These are phyloP conservation scores for Melipona bicolor DNA, from an alignment of 2,888 invertebrate species.

Conservation along the genomic window DNA sequence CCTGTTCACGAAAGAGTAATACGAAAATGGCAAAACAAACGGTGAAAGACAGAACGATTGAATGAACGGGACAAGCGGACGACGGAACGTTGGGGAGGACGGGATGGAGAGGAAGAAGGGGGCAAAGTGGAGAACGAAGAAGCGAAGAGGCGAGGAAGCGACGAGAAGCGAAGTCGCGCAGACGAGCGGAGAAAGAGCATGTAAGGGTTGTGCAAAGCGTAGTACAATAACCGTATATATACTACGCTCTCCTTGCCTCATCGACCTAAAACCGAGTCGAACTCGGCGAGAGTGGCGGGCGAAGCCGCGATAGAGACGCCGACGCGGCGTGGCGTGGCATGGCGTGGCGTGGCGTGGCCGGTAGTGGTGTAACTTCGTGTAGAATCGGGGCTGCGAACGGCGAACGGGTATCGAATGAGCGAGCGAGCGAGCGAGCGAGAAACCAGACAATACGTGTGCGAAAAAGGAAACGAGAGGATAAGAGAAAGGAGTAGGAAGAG, in stretches of 20 bases:
- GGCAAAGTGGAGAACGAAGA: neutral
- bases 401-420: too few relatives aligned
- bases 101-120: neutral
- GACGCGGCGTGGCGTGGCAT: too few relatives aligned
- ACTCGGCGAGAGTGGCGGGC: slow-evolving; percentile 1
- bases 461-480: neutral
- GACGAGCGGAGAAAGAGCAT: neutral
- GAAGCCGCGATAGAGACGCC: slow-evolving; percentile 11
- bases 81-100: neutral
- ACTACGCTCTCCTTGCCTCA: slow-evolving; percentile 33
- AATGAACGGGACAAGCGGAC: neutral
- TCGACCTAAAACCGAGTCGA: slow-evolving; percentile 30
- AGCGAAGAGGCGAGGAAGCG: neutral
- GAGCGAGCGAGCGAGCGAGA: slow-evolving; percentile 12
- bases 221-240: slow-evolving; percentile 46
- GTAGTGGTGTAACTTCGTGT: slow-evolving; percentile 16
- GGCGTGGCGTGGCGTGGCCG: neutral
- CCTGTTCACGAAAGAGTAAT: neutral
- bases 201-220: slow-evolving; percentile 23
- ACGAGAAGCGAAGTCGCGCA: neutral
- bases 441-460: neutral
- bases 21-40: slow-evolving; percentile 8
- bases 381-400: slow-evolving; percentile 8
- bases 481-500: neutral
- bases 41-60: slow-evolving; percentile 1